Conservation (phyloP, 2,888 invertebrate species). For the Latheticus oryzae region DNA sequence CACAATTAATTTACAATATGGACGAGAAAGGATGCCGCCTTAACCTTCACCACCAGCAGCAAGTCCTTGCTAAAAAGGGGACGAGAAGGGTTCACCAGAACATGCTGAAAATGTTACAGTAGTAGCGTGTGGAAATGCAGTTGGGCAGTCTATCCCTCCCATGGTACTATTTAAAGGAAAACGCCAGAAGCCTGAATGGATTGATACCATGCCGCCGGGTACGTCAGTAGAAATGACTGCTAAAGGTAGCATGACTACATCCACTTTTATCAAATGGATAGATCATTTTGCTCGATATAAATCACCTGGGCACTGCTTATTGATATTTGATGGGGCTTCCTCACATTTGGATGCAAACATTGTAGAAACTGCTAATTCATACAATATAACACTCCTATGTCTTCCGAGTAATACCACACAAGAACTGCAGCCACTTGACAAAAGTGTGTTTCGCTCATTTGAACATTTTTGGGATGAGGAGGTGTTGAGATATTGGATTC, state of each 20-base stretch:
- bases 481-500: too few species aligned
- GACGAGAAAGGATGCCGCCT: conserved; percentile 55
- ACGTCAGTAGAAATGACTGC: conserved; percentile 45
- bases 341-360: conserved; percentile 53
- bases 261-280: conserved; percentile 47
- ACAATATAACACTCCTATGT: conserved; percentile 54
- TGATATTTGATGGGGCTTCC: conserved; percentile 55
- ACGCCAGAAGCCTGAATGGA: conserved; percentile 47
- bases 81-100: conserved; percentile 54
- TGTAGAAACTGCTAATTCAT: conserved; percentile 53
- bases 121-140: conserved; percentile 56
- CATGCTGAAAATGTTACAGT: conserved; percentile 58
- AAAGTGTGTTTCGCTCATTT: conserved; percentile 54
- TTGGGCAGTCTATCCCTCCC: conserved; percentile 53
- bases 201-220: conserved; percentile 51
- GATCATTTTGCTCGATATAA: conserved; percentile 52
- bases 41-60: conserved; percentile 52
- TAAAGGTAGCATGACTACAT: conserved; percentile 54
- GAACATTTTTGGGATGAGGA: conserved; percentile 58
- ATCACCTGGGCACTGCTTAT: conserved; percentile 44
- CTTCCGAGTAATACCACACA: conserved; percentile 60
- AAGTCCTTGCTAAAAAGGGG: conserved; percentile 52
- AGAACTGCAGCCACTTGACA: conserved; percentile 58
- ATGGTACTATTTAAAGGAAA: conserved; percentile 55
- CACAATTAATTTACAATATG: conserved; percentile 50